These are phyloP conservation scores for Plecturocebus donacophilus DNA, from an alignment of 2,113 vertebrate species.

Conservation along the genomic window DNA sequence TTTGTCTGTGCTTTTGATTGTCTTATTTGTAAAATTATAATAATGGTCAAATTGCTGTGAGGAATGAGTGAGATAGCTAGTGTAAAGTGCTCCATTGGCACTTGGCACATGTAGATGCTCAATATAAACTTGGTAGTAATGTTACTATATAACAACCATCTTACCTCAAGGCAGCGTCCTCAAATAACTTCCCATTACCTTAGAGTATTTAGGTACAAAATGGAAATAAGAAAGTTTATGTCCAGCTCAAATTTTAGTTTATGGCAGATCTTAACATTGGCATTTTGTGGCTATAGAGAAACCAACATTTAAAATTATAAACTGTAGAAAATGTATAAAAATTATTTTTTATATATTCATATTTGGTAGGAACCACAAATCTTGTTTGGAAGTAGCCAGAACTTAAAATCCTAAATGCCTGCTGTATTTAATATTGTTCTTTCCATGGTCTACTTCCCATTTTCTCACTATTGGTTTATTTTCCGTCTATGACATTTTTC, in stretches of 20 bases:
- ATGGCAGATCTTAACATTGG: conserved; percentile 28
- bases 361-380: conserved; percentile 43
- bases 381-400: conserved; percentile 36
- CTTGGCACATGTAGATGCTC: neutral
- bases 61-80: neutral
- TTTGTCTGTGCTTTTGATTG: conserved; percentile 13
- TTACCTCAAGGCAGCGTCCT: neutral
- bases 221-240: conserved; percentile 42
- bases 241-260: conserved; percentile 50
- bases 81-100: neutral
- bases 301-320: conserved; percentile 64
- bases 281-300: conserved; percentile 55
- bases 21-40: conserved; percentile 20
- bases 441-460: conserved; percentile 10
- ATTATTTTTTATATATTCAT: conserved; percentile 30
- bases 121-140: neutral
- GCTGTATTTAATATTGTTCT: conserved; percentile 42
- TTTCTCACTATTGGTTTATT: conserved; percentile 44
- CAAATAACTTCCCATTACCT: neutral
- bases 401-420: conserved; percentile 46
- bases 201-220: neutral
- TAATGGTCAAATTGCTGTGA: neutral
- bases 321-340: conserved; percentile 28
- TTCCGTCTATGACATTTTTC: neutral
- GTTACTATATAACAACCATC: neutral